Base-by-base conservation (phyloP, 2,113 vertebrate species). In the Leiothrix lutea region DNA sequence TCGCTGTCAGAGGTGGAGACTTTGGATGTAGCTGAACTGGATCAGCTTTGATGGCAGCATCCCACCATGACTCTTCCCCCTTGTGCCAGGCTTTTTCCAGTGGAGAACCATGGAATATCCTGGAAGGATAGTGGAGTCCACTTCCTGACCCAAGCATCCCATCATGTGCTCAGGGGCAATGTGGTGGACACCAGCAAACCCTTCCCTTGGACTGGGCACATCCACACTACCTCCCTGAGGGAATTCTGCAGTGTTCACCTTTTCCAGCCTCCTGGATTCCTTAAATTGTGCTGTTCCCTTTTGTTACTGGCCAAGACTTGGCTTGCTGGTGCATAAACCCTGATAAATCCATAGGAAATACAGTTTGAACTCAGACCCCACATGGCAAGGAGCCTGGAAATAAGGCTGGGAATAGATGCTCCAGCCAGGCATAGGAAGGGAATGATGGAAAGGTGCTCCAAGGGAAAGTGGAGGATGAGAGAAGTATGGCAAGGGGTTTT, bases 151-250 rank as follows among this genome's bases (percentile, higher is more conserved):
- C 47, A 38, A 20, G 47, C 28, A 40, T 78, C 47, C 54, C 23
- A 4, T n/a, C 14, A 12, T 26, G 26, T 60, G 53, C 38, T 45
- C 47, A 65, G 42, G 78, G 81, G 18, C 19, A 35, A 47, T 0
- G 9, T 10, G 16, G 9, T 60, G n/a, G 60, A 42, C 7, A 5
- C 25, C 47, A 75, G 8, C 33, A 53, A 81, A n/a, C 35, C 44
- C 56, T 78, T 57, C 57, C 58, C 51, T 66, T 44, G 28, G 45
- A 10, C 19, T 40, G 45, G 44, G 16, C 36, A 12, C 21, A 48
- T n/a, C 82, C 53, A 4, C 3, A 0, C 44, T 4, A 2, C 21
- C 26, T 90, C 57, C 22, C 21, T 31, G 0, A 8, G 10, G 54
- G 70, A 88, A 42, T 70, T 50, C 61, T 36, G 13, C 45, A 17